Percentiles rank a stretch among this genome's conserved stretches.
Conservation (phyloP, 2,888 invertebrate genomes). For the Herminia tarsipennalis region DNA sequence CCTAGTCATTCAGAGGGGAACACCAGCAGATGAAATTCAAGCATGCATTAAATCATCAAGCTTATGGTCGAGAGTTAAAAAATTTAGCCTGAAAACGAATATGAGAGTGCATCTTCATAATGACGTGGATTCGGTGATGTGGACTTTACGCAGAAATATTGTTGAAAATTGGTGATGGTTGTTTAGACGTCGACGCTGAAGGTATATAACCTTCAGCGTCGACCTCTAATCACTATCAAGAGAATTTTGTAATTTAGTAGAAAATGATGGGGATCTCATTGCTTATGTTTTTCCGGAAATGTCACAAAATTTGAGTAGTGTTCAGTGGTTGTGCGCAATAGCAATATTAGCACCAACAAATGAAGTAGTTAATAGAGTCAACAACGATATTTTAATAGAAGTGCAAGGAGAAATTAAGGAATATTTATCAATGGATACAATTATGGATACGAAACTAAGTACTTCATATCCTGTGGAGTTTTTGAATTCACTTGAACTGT, state of each 20-base stretch:
- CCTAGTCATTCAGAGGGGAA: slow-evolving; percentile 34
- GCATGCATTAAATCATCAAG: slow-evolving; percentile 37
- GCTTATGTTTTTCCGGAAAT: neutral
- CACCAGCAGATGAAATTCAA: slow-evolving; percentile 41
- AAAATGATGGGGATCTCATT: neutral
- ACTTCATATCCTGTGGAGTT: slow-evolving; percentile 5
- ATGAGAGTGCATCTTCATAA: slow-evolving; percentile 40
- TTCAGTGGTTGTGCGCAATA: neutral
- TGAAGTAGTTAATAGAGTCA: neutral
- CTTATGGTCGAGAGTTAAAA: slow-evolving; percentile 30
- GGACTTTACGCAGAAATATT: slow-evolving; percentile 11
- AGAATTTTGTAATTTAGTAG: slow-evolving; percentile 4
- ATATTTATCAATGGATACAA: too few relatives aligned
- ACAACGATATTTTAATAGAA: too few relatives aligned
- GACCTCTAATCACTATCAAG: neutral
- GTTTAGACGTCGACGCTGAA: neutral
- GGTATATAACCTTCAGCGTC: too few relatives aligned
- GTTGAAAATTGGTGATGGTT: slow-evolving; percentile 3
- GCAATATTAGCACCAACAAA: slow-evolving; percentile 5
- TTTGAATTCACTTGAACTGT: slow-evolving; percentile 7
- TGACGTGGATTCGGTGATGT: slow-evolving; percentile 32
- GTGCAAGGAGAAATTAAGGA: too few relatives aligned
- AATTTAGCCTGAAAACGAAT: slow-evolving; percentile 36
- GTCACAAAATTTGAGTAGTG: slow-evolving; percentile 1
- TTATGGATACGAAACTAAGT: too few relatives aligned